Percentiles rank a stretch among this genome's conserved stretches.
These are phyloP conservation scores for Orthosia incerta DNA, from an alignment of 2,888 invertebrate genomes.

Conservation along the genomic window DNA sequence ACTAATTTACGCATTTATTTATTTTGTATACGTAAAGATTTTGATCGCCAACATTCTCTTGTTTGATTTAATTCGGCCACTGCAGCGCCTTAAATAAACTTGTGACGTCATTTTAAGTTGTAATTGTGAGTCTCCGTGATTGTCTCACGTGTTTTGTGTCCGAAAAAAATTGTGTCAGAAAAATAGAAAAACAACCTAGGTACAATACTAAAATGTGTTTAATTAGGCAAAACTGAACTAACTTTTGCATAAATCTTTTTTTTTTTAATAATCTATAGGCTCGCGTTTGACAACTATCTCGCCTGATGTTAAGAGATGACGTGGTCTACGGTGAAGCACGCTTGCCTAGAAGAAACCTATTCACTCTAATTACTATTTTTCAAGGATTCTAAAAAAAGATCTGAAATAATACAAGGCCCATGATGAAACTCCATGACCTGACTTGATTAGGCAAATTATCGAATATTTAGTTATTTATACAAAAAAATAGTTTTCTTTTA, in stretches of 20 bases:
- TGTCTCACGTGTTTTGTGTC: constrained; percentile 2
- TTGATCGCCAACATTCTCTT: not conserved
- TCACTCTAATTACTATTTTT: no score
- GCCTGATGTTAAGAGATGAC: no score
- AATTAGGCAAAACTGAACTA: constrained; percentile 9
- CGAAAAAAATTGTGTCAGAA: no score
- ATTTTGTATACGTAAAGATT: not conserved
- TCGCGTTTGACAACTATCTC: no score
- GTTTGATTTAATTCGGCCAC: not conserved
- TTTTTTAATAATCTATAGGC: no score
- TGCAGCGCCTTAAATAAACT: constrained; percentile 15
- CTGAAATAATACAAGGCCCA: no score
- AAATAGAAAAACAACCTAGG: constrained; percentile 1
- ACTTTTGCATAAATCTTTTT: not conserved
- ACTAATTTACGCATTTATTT: constrained; percentile 1
- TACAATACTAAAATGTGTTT: constrained; percentile 24
- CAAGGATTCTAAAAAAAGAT: no score
- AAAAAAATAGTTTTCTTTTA: constrained; percentile 15
- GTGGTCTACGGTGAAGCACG: no score
- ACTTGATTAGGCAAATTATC: constrained; percentile 30
- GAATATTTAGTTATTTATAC: constrained; percentile 16
- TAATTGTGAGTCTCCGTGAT: constrained; percentile 27
- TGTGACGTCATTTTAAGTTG: constrained; percentile 33
- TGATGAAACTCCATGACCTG: constrained; percentile 55
- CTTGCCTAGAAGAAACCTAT: no score